Conservation (phyloP, 2,113 vertebrate genomes). For the Rynchops niger region DNA sequence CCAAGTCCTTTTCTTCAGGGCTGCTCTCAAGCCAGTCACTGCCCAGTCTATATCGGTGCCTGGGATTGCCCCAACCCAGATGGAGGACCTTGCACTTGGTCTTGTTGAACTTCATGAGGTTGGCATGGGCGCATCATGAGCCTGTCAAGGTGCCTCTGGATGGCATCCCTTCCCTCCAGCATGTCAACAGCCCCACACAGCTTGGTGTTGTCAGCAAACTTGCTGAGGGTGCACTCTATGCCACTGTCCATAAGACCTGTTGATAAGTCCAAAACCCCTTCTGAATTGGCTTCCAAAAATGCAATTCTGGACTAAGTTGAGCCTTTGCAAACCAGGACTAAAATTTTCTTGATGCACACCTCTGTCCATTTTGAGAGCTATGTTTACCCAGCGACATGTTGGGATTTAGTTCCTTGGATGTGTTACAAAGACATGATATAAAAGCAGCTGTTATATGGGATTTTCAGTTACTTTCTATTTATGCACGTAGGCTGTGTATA, state of each 20-base stretch:
- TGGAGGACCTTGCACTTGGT: too few species aligned
- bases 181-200: too few species aligned
- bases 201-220: too few species aligned
- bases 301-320: not conserved
- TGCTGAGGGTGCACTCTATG: too few species aligned
- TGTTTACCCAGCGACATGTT: not conserved
- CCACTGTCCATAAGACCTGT: not conserved
- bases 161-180: too few species aligned
- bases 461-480: not conserved
- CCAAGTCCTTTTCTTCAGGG: too few species aligned
- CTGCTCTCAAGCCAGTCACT: too few species aligned
- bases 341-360: not conserved
- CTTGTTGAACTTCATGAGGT: too few species aligned
- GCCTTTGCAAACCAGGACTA: not conserved
- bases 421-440: not conserved
- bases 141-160: too few species aligned
- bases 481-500: not conserved
- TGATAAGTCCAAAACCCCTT: not conserved
- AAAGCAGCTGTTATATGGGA: not conserved
- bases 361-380: not conserved
- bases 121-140: too few species aligned
- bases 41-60: too few species aligned
- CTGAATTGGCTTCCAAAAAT: not conserved
- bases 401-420: not conserved
- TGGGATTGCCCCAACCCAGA: too few species aligned